Percentiles rank a stretch among this genome's conserved stretches.
Conservation (phyloP, 2,888 invertebrate species). For the Diarsia rubi region DNA sequence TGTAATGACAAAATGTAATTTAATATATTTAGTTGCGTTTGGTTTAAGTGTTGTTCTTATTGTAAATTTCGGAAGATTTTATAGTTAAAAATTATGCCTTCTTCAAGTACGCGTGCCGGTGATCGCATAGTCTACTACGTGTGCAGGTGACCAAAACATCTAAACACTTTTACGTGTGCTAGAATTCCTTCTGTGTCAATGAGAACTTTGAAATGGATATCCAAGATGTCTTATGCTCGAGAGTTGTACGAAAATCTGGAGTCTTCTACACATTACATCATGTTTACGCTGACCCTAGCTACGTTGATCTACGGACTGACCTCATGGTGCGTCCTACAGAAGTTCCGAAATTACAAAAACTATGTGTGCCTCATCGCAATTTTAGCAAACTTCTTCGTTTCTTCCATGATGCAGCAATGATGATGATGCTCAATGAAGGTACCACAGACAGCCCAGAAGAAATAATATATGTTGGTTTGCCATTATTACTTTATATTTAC, state of each 20-base stretch:
- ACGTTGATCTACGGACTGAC: constrained; percentile 13
- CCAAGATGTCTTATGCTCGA: background rate
- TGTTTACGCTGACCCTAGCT: background rate
- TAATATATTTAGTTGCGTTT: background rate
- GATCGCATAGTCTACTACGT: no score
- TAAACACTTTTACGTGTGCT: background rate
- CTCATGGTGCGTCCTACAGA: constrained; percentile 1
- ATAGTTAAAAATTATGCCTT: background rate
- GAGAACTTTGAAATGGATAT: background rate
- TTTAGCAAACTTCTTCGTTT: background rate
- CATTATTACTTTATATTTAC: background rate
- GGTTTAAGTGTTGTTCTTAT: background rate
- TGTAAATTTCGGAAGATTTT: background rate
- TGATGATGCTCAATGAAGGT: no score
- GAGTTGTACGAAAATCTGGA: background rate
- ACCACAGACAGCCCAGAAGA: background rate
- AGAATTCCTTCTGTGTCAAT: background rate
- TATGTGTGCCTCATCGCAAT: constrained; percentile 13
- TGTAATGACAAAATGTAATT: background rate
- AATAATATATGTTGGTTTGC: background rate
- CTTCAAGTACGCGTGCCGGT: no score
- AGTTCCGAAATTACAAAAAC: constrained; percentile 13
- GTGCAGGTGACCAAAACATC: no score
- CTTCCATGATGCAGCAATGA: background rate
- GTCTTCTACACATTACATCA: background rate